These are phyloP conservation scores for Crambe crambe DNA, from an alignment of 37 sponge, comb jelly and placozoan species.

Conservation along the genomic window DNA sequence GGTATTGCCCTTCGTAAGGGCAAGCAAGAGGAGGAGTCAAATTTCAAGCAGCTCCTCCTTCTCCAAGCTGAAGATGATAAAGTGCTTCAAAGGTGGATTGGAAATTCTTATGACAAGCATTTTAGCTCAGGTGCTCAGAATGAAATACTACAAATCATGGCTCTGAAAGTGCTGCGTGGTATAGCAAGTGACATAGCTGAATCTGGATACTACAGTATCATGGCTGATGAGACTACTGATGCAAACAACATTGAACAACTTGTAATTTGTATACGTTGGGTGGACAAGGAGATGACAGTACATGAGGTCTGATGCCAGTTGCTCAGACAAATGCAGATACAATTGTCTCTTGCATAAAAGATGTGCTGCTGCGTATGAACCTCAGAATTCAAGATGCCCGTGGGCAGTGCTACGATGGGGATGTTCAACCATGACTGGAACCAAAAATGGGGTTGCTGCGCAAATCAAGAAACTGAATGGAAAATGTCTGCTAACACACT, in stretches of 20 bases:
- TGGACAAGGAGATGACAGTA: constrained; percentile 37
- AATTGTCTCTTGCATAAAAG: constrained; percentile 18
- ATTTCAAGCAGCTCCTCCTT: constrained; percentile 7
- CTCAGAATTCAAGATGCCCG: constrained; percentile 10
- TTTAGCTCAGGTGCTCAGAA: neutral
- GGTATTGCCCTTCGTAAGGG: neutral
- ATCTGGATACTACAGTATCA: constrained; percentile 10
- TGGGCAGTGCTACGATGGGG: constrained; percentile 74
- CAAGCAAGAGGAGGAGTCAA: constrained; percentile 10
- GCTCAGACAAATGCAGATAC: constrained; percentile 42
- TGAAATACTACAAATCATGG: constrained; percentile 13
- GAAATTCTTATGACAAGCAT: constrained; percentile 10
- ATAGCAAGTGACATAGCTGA: constrained; percentile 8
- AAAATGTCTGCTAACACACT: constrained; percentile 35
- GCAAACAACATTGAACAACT: constrained; percentile 43
- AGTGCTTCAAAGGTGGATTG: neutral
- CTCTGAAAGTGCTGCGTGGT: constrained; percentile 13
- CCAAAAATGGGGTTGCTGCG: constrained; percentile 53
- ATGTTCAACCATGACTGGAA: constrained; percentile 51
- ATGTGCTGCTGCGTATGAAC: constrained; percentile 17
- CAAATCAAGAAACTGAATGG: constrained; percentile 15
- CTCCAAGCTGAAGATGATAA: neutral
- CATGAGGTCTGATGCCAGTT: constrained; percentile 31
- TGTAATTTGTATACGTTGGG: constrained; percentile 50
- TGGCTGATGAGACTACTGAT: constrained; percentile 16